Conservation (phyloP, 2,888 invertebrate species). For the Empis stercorea region DNA sequence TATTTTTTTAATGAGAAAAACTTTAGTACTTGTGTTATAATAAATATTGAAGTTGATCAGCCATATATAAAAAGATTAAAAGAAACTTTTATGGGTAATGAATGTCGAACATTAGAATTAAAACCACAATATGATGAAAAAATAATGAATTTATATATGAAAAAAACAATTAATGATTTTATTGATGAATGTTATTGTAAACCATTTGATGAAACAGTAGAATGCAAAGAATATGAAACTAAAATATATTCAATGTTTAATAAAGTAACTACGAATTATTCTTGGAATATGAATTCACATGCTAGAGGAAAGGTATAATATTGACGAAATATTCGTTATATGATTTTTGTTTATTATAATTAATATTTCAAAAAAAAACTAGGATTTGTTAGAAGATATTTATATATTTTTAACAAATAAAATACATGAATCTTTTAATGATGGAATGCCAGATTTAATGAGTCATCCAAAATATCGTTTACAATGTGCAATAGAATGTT, state of each 20-base stretch:
- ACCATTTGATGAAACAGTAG: neutral
- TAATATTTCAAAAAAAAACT: neutral
- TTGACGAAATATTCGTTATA: neutral
- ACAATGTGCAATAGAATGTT: conserved; percentile 7
- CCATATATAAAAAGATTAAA: conserved; percentile 1
- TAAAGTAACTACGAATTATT: too few relatives aligned
- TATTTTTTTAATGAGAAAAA: conserved; percentile 3
- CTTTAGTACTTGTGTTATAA: neutral
- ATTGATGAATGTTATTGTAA: too few relatives aligned
- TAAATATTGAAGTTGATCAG: conserved; percentile 1
- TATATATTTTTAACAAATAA: conserved; percentile 8
- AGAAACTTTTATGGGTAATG: neutral
- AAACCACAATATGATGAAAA: neutral
- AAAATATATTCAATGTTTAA: too few relatives aligned
- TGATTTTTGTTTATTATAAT: neutral
- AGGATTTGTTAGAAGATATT: conserved; percentile 4
- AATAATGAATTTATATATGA: neutral
- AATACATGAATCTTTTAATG: neutral
- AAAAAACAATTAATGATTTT: neutral
- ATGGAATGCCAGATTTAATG: too few relatives aligned
- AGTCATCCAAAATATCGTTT: conserved; percentile 1
- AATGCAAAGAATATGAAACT: neutral
- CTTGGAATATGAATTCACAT: too few relatives aligned
- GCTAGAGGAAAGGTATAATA: neutral
- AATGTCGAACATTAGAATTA: neutral